phyloP scores from a whole-genome alignment of 2,888 invertebrate genomes.

The Tuta absoluta region DNA sequence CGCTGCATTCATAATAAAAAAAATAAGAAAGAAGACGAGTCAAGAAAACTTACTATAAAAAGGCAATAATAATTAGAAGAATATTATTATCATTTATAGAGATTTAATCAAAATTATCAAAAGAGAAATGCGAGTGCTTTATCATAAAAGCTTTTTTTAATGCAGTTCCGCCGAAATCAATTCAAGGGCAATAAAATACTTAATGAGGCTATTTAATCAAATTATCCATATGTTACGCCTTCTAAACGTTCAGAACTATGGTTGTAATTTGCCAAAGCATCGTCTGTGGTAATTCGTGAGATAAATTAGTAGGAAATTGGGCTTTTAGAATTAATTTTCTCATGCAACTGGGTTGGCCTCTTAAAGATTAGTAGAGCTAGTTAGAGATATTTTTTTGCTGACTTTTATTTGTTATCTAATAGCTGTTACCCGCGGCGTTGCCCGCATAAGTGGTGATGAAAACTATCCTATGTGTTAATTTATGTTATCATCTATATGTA shows the following conservation, averaged over 20 bases:
- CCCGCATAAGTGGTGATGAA: too few species aligned
- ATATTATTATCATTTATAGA: too few species aligned
- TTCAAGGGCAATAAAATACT: slow-evolving; percentile 1
- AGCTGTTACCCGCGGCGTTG: too few species aligned
- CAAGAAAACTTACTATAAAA: too few species aligned
- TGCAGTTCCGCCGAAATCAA: slow-evolving; percentile 5
- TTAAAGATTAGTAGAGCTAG: background rate
- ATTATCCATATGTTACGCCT: slow-evolving; percentile 17
- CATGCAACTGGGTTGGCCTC: slow-evolving; percentile 15
- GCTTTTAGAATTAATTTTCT: slow-evolving; percentile 42
- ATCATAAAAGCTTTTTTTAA: background rate
- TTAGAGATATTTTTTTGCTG: background rate
- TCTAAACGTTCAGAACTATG: slow-evolving; percentile 23
- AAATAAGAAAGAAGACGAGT: background rate
- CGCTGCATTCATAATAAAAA: background rate
- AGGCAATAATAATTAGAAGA: too few species aligned
- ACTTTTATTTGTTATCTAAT: too few species aligned
- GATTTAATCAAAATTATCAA: too few species aligned
- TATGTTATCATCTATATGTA: too few species aligned
- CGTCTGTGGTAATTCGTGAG: slow-evolving; percentile 35
- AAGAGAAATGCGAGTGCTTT: too few species aligned
- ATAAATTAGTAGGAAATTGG: slow-evolving; percentile 50
- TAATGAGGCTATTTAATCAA: slow-evolving; percentile 10
- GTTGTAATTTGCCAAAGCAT: slow-evolving; percentile 33
- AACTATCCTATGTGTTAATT: too few species aligned